phyloP scores from a whole-genome alignment of 1,140 invertebrate species.

The Pseudomyrmex cubaensis region DNA sequence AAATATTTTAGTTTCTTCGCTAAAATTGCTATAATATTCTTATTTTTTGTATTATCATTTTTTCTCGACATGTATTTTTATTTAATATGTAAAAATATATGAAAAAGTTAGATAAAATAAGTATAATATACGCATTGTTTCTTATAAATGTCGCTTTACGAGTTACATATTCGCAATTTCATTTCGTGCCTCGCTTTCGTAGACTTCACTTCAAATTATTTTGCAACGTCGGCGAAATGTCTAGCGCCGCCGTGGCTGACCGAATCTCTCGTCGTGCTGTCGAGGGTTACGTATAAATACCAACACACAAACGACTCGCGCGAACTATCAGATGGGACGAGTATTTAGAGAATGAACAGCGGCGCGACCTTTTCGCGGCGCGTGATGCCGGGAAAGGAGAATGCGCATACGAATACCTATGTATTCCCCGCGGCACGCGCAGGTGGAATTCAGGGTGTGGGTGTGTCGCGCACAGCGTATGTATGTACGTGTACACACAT shows the following conservation, averaged over 20 bases:
- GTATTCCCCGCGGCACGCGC: slow-evolving; percentile 55
- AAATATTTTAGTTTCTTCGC: too few relatives aligned
- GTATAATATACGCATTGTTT: too few relatives aligned
- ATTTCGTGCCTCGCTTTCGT: not conserved
- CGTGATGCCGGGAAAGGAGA: slow-evolving; percentile 37
- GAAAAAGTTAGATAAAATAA: too few relatives aligned
- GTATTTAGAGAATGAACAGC: slow-evolving; percentile 25
- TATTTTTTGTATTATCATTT: not conserved
- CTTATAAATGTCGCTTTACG: not conserved
- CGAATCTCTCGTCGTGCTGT: slow-evolving; percentile 14
- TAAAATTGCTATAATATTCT: not conserved
- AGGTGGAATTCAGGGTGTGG: slow-evolving; percentile 70
- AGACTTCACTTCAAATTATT: slow-evolving; percentile 14
- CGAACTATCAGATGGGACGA: slow-evolving; percentile 55
- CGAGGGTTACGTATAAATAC: not conserved
- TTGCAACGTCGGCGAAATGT: slow-evolving; percentile 13
- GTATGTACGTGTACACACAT: slow-evolving; percentile 74
- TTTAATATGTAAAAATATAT: too few relatives aligned
- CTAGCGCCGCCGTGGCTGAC: slow-evolving; percentile 10
- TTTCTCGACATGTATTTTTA: too few relatives aligned
- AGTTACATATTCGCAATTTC: too few relatives aligned
- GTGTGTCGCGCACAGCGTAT: slow-evolving; percentile 64
- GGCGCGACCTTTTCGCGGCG: slow-evolving; percentile 66
- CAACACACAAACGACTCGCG: not conserved
- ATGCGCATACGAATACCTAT: slow-evolving; percentile 73